Evolutionary conservation across 2,888 invertebrate genomes (phyloP), one percentile per base, ranked within the genome.

Genomic region (Apamea crenata): DNA sequence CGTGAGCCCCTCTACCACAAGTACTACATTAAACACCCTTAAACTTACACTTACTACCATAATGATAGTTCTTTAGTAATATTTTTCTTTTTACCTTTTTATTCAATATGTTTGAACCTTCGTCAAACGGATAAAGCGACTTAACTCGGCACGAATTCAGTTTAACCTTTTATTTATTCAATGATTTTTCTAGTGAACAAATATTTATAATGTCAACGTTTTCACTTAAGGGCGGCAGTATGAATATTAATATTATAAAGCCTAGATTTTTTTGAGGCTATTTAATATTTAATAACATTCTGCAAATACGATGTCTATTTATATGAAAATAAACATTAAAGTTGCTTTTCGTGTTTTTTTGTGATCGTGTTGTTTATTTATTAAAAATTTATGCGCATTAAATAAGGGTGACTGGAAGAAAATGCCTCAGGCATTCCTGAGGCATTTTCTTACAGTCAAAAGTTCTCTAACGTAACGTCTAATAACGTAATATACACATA

Each of bases 81-180:
- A 80, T n/a, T 47, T 66, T 50, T 40, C 7, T 40, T 8, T 56
- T 56, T 25, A 56, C 16, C 18, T 73, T n/a, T 68, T 81, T 59
- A 16, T 66, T 71, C 16, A 59, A 83, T 80, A n/a, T 40, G 59
- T 59, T 73, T 29, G 21, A 40, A 73, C 73, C 82, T 81, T 44
- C 59, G 73, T 85, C 85, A 82, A 69, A 81, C 25, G 16, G 18
- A 65, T 82, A 81, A 69, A 44, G 29, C 50, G 25, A 72, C 40
- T 32, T 18, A 72, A 80, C 32, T 80, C 36, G 85, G 71, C 81
- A 67, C 16, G 29, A 61, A 47, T 61, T 47, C 12, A 44, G 14
- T 53, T 80, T 80, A 21, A 65, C 56, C 29, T 69, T 78, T 74
- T 36, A 68, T 78, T 75, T 36, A 29, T 63, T 53, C 47, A 44